Percentiles rank a stretch among this genome's conserved stretches.
phyloP scores from a whole-genome alignment of 2,888 invertebrate species.

The Synanthedon vespiformis region DNA sequence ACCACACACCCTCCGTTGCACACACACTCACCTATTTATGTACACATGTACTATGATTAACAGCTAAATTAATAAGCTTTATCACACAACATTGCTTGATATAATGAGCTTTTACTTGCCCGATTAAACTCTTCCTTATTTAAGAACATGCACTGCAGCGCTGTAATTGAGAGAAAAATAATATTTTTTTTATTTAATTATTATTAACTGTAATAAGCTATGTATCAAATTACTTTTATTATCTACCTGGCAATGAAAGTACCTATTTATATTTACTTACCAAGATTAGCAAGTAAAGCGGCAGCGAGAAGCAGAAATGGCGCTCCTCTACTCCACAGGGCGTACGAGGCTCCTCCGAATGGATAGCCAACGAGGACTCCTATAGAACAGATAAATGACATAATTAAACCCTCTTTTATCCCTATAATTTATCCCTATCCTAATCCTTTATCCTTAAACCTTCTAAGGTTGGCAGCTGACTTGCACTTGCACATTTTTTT shows the following conservation, averaged over 20 bases:
- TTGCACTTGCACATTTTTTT: no score
- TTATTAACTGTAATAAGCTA: no score
- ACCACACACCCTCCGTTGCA: conserved; percentile 7
- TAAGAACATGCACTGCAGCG: conserved; percentile 35
- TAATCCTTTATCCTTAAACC: no score
- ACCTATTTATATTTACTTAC: conserved; percentile 14
- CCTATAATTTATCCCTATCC: background rate
- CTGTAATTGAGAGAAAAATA: conserved; percentile 15
- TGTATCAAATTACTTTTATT: no score
- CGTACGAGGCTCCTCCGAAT: conserved; percentile 45
- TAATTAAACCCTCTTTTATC: background rate
- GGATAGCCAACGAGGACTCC: conserved; percentile 60
- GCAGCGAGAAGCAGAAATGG: conserved; percentile 44
- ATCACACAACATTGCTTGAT: no score
- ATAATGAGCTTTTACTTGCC: conserved; percentile 19
- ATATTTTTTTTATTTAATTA: no score
- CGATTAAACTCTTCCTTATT: conserved; percentile 31
- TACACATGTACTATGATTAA: background rate
- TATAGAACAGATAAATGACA: conserved; percentile 10
- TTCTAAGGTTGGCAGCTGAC: background rate
- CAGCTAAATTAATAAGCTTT: no score
- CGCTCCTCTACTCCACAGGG: conserved; percentile 39
- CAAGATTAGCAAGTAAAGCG: conserved; percentile 32
- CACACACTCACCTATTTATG: background rate
- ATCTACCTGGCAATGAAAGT: no score